Base-by-base conservation (phyloP, 2,888 invertebrate species). In the Cataglyphis altisquamis region DNA sequence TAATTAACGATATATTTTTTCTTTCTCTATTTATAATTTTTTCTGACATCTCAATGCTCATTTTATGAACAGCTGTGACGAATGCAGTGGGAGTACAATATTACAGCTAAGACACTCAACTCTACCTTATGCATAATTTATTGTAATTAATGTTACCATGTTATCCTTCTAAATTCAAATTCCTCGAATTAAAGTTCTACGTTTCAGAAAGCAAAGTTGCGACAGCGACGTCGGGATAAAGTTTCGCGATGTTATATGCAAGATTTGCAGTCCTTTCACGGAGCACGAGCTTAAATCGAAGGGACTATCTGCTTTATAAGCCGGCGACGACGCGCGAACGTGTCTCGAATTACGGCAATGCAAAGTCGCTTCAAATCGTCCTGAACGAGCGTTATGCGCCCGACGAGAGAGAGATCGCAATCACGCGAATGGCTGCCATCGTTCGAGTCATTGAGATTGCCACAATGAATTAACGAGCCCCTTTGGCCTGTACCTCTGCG, bases 381-480 rank as follows among this genome's bases (percentile, higher is more conserved):
- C 45, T 39, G 21, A 70, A 81, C 64, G 72, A 63, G 18, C 45
- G 36, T 60, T 60, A 64, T 5, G 60, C 62, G 32, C 48, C 64
- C 77, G 66, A 63, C 64, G 70, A 67, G 62, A 74, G 62, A 74
- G 63, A 63, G 74, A 52, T 39, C 48, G 45, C 66, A 83, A 87
- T 84, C 80, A 77, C 57, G 29, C 83, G 83, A 73, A 77, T 68
- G 80, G 36, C 39, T 67, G 72, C 80, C 63, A 64, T 73, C 73
- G 63, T 68, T 57, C 72, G 80, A 72, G 48, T 75, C 72, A 78
- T 83, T 72, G 75, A 21, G 75, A 84, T 75, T 82, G 86, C 32
- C 72, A 74, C 86, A 82, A 84, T 86, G 84, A 84, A 82, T 75
- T 84, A 82, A 86, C 84, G 82, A 84, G 86, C 36, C 78, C n/a